These are phyloP conservation scores for Acrossocheilus wenchowensis DNA, from an alignment of 2,797 vertebrate genomes.

Conservation along the genomic window DNA sequence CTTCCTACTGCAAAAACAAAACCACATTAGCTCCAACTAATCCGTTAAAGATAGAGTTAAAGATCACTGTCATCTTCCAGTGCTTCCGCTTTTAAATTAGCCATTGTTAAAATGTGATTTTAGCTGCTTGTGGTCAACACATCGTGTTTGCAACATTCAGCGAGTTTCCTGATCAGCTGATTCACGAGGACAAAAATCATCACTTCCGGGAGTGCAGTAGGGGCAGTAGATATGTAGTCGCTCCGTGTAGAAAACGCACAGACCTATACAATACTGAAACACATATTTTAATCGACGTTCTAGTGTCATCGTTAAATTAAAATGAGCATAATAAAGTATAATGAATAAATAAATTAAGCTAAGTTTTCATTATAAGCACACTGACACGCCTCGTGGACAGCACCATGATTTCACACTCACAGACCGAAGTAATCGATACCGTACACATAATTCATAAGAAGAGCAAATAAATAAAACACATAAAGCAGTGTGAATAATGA, in stretches of 20 bases:
- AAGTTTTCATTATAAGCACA: neutral
- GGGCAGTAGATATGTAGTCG: constrained; percentile 10
- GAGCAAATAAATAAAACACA: neutral
- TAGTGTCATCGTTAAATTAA: neutral
- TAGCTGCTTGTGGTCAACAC: constrained; percentile 28
- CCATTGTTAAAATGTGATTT: constrained; percentile 41
- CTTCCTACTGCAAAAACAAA: constrained; percentile 10
- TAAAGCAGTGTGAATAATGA: neutral
- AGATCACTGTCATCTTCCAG: neutral
- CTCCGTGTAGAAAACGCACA: neutral
- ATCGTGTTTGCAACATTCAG: constrained; percentile 46
- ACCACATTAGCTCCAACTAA: neutral
- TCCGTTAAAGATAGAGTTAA: neutral
- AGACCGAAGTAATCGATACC: constrained; percentile 55
- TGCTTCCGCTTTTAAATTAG: constrained; percentile 14
- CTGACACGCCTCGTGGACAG: neutral
- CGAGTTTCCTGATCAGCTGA: constrained; percentile 73
- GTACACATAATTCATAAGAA: neutral
- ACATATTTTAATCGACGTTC: neutral
- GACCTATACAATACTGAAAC: neutral
- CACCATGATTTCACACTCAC: neutral
- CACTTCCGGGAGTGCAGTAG: constrained; percentile 65
- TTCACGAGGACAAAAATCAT: constrained; percentile 48
- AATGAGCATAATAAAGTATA: neutral
- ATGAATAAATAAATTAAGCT: neutral